Base-by-base conservation (phyloP, 2,113 vertebrate genomes). In the Euleptes europaea region DNA sequence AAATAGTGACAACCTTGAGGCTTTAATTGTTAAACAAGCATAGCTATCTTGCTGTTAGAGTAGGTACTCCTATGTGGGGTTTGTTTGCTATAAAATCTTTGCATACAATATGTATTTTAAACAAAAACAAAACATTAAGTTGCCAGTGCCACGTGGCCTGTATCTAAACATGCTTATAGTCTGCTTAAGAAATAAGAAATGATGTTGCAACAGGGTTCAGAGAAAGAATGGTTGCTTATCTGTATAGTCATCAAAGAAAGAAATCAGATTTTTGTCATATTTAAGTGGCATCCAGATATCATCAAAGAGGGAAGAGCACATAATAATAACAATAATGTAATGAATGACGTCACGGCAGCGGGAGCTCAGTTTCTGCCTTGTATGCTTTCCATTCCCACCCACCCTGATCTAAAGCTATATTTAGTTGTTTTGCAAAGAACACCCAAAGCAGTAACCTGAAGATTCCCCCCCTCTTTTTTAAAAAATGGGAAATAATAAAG, bases 311-410 rank as follows among this genome's bases (percentile, higher is more conserved):
- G 88, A 87, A 90, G 90, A 85, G 92, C 86, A 87, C 94, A 94
- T 91, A 94, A 95, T 85, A 92, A 93, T 91, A 94, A 95, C 84
- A 92, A 95, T 92, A 94, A 95, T 94, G 94, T 96, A 94, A 94
- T 85, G 94, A 93, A 94, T 97, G 95, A 96, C 88, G 94, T 95
- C 93, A 93, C 88, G 93, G 90, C 88, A 94, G 92, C 92, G 87
- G 93, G 93, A 92, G 94, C 91, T 95, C 92, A 49, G 88, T 93
- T 92, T 91, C 94, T 94, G 88, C 90, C 94, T 94, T 95, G 92
- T 96, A 93, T 94, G 93, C 95, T 97, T 97, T 97, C 95, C 95
- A 95, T 94, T 94, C 94, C 96, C 93, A 95, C 95, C 96, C 95
- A 95, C 92, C 88, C 91, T 92, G 93, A 94, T 93, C 92, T 92